Evolutionary conservation across 2,888 invertebrate species (phyloP).

Genomic region (Bedellia somnulentella): DNA sequence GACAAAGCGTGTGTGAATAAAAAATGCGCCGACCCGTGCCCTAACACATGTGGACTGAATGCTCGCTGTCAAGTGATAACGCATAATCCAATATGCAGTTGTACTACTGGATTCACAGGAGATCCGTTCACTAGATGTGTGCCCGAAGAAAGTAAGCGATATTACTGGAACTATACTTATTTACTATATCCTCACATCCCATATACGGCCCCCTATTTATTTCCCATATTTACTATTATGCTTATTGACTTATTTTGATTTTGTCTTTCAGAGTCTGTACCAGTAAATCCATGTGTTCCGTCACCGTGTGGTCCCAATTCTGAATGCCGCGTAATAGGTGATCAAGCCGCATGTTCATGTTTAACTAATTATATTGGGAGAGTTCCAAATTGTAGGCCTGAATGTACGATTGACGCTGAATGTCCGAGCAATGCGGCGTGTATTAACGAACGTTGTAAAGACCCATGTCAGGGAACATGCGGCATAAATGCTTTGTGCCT

Average conservation of each 20-base stretch:
- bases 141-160: conserved; percentile 63
- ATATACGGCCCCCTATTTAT: no score
- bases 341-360: conserved; percentile 85
- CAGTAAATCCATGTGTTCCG: conserved; percentile 72
- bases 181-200: not conserved
- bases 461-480: conserved; percentile 80
- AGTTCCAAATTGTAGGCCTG: conserved; percentile 84
- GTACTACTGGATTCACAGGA: conserved; percentile 75
- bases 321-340: conserved; percentile 76
- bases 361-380: conserved; percentile 78
- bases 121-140: conserved; percentile 76
- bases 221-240: no score
- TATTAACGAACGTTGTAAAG: conserved; percentile 76
- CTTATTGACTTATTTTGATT: no score
- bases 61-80: conserved; percentile 83
- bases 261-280: conserved; percentile 17
- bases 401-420: conserved; percentile 78
- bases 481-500: conserved; percentile 80
- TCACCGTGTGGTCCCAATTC: conserved; percentile 85
- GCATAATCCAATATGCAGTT: conserved; percentile 86
- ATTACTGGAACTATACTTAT: no score
- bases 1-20: conserved; percentile 79
- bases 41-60: conserved; percentile 78
- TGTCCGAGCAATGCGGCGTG: conserved; percentile 83
- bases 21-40: conserved; percentile 81